Percentiles rank a stretch among this genome's conserved stretches.
These are phyloP conservation scores for Pygocentrus nattereri DNA, from an alignment of 2,797 vertebrate genomes.

Conservation along the genomic window DNA sequence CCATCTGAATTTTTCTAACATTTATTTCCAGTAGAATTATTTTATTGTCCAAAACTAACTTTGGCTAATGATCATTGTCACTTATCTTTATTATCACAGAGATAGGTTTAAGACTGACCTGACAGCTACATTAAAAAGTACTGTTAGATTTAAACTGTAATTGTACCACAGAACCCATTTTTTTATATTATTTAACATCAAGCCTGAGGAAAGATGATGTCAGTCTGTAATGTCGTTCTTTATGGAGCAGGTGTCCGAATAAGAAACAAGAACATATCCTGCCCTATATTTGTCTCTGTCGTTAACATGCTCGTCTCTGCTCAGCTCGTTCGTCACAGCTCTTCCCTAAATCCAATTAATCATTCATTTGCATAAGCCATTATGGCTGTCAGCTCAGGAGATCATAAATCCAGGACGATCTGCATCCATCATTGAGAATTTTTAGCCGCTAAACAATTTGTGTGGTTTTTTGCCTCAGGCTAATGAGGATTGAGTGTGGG, in stretches of 20 bases:
- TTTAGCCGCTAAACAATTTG: constrained; percentile 72
- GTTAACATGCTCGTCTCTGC: constrained; percentile 52
- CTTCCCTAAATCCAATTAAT: constrained; percentile 72
- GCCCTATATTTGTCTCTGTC: constrained; percentile 37
- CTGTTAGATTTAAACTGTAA: too few relatives aligned
- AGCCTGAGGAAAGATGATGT: neutral
- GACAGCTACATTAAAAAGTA: too few relatives aligned
- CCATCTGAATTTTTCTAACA: too few relatives aligned
- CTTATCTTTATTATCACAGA: too few relatives aligned
- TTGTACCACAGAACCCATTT: too few relatives aligned
- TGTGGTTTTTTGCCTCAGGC: constrained; percentile 65
- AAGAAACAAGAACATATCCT: constrained; percentile 8
- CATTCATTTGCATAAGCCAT: constrained; percentile 80
- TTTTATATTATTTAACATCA: neutral
- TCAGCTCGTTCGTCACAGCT: constrained; percentile 63
- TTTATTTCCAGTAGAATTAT: too few relatives aligned
- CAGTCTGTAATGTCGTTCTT: neutral
- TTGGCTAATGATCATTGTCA: too few relatives aligned
- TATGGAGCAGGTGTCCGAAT: constrained; percentile 11
- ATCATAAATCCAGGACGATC: constrained; percentile 74
- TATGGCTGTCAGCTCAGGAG: constrained; percentile 72
- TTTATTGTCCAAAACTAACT: too few relatives aligned
- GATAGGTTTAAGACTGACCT: too few relatives aligned
- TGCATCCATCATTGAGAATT: constrained; percentile 71
- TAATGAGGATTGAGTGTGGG: constrained; percentile 69